Base-by-base conservation (phyloP, 2,888 invertebrate genomes). In the Cantharis lateralis region DNA sequence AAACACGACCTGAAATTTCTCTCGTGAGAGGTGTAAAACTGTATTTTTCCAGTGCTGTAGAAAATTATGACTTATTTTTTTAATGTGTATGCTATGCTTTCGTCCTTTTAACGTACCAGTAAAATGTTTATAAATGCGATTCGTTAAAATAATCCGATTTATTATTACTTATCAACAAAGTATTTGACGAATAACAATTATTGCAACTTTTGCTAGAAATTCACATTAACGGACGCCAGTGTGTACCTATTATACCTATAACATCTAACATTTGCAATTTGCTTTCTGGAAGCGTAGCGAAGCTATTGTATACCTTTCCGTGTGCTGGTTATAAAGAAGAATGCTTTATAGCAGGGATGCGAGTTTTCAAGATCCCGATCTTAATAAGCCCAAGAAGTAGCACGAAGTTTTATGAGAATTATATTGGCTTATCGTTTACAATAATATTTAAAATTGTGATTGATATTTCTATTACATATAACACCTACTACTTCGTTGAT, bases 251-350 rank as follows among this genome's bases (percentile, higher is more conserved):
- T 74, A 74, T 77, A 77, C 64, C 64, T 66, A 48, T 48, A 66
- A 66, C 64, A 66, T 66, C 77, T 75, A 77, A 74, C 74, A 77
- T 77, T 77, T 75, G 82, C 81, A 82, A 82, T 82, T 82, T 82
- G 81, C 81, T 82, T 82, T 79, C 82, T 76, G 73, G 79, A 80
- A 80, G 81, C 82, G 81, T 82, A 82, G 80, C 77, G 77, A 69
- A 80, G 79, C 79, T 80, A 83, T 83, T 83, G 83, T 83, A 82
- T 80, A 81, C 81, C 77, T 76, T 79, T 76, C 79, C 78, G 80
- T 80, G 81, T 82, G 80, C 81, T 83, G 83, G 82, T 82, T 83
- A 82, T 84, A 84, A 84, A 84, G 82, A 82, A 84, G 81, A 80
- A 83, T 84, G 83, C 81, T 84, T 84, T 84, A 84, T 83, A 80